Evolutionary conservation across 1,140 invertebrate genomes (phyloP).

Genomic region (Eurosta solidaginis): DNA sequence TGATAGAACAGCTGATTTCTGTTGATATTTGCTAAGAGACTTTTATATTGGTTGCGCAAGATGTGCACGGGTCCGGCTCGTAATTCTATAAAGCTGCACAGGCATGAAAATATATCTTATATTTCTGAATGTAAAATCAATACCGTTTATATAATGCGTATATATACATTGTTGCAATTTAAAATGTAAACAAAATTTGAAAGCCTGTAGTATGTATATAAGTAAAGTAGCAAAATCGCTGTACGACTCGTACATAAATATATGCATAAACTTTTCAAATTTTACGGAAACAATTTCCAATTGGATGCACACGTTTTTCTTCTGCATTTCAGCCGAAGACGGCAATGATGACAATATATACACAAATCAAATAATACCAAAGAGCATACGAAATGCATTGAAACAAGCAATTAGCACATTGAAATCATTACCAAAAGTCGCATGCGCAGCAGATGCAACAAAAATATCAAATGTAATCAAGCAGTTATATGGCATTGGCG

Average conservation of each 20-base stretch:
- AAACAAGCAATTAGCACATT: slow-evolving; percentile 35
- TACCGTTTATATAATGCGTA: too few species aligned
- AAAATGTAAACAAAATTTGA: background rate
- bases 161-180: background rate
- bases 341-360: slow-evolving; percentile 30
- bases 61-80: too few species aligned
- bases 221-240: slow-evolving; percentile 7
- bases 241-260: slow-evolving; percentile 6
- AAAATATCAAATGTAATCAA: slow-evolving; percentile 37
- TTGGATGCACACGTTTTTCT: slow-evolving; percentile 58
- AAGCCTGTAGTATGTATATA: background rate
- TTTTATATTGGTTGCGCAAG: too few species aligned
- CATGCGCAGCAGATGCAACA: slow-evolving; percentile 38
- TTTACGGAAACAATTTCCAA: slow-evolving; percentile 57
- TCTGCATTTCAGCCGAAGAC: slow-evolving; percentile 50
- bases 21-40: too few species aligned
- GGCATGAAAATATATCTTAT: too few species aligned
- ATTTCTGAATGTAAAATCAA: too few species aligned
- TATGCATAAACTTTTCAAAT: background rate
- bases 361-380: background rate
- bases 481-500: slow-evolving; percentile 32
- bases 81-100: too few species aligned
- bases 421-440: slow-evolving; percentile 5
- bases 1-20: too few species aligned
- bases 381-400: background rate